Conservation (phyloP, 2,797 vertebrate species). For the Zenarchopterus dispar region DNA sequence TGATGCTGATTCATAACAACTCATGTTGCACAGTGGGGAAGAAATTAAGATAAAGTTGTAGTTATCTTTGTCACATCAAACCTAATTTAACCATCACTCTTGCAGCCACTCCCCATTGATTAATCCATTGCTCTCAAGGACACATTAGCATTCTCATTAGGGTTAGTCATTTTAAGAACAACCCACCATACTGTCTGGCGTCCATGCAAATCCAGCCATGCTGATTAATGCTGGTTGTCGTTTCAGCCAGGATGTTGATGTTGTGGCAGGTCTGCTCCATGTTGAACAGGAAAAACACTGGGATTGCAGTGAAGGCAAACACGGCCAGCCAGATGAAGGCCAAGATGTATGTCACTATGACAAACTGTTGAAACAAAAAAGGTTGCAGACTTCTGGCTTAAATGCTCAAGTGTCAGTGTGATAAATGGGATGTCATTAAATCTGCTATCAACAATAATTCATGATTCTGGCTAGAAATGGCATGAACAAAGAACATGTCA, state of each 20-base stretch:
- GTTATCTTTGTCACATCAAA: constrained; percentile 40
- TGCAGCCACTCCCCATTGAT: constrained; percentile 36
- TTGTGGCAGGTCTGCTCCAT: constrained; percentile 95
- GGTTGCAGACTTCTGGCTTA: constrained; percentile 34
- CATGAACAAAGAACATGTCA: constrained; percentile 35
- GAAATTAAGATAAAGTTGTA: constrained; percentile 9
- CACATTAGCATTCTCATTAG: constrained; percentile 65
- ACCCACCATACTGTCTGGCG: constrained; percentile 95
- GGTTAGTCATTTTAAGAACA: constrained; percentile 47
- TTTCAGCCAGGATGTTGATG: constrained; percentile 91
- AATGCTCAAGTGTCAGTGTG: constrained; percentile 21
- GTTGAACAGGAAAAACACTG: constrained; percentile 97
- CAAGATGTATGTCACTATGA: constrained; percentile 93
- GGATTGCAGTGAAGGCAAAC: constrained; percentile 92
- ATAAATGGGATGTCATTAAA: constrained; percentile 42
- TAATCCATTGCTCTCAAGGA: constrained; percentile 41
- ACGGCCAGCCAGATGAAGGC: constrained; percentile 94
- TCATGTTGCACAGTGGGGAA: constrained; percentile 7
- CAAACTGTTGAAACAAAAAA: constrained; percentile 84
- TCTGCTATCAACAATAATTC: constrained; percentile 34
- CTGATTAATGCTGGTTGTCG: constrained; percentile 88
- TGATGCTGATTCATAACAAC: constrained; percentile 48
- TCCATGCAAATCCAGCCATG: constrained; percentile 90
- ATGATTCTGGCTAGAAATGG: constrained; percentile 11
- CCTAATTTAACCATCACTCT: constrained; percentile 36